A percentile compares a stretch with the other conserved stretches of the same genome.
Conservation (phyloP, 1,140 invertebrate species). For the Triops longicaudatus region DNA sequence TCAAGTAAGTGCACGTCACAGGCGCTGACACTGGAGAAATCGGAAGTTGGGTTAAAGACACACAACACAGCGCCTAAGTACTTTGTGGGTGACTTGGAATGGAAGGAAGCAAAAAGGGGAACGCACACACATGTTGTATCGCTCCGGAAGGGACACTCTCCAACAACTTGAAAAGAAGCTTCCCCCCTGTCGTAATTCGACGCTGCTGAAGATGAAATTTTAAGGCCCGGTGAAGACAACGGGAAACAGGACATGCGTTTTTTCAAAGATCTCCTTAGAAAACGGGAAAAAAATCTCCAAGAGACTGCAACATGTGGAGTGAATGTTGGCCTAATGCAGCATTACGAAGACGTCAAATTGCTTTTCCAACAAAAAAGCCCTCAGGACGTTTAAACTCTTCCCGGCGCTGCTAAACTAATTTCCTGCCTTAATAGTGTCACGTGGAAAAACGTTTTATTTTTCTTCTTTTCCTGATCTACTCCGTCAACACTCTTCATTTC, state of each 20-base stretch:
- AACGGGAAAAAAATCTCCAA: background rate
- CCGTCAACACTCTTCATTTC: background rate
- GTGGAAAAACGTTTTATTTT: background rate
- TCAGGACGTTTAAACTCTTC: background rate
- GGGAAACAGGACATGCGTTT: conserved; percentile 7
- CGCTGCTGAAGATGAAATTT: background rate
- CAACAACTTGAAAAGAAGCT: background rate
- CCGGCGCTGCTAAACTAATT: background rate
- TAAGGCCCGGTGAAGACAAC: background rate
- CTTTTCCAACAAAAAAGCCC: background rate
- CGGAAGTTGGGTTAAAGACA: background rate
- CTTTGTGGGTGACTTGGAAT: too few relatives aligned
- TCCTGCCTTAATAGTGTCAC: background rate
- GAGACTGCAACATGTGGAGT: background rate
- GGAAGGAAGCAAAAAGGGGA: background rate
- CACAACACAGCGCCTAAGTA: background rate
- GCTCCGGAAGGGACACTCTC: background rate
- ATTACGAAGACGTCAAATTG: background rate
- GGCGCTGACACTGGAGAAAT: background rate
- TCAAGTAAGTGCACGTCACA: too few relatives aligned
- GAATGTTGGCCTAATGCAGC: background rate
- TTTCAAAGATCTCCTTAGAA: background rate
- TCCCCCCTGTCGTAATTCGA: background rate
- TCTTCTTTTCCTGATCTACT: background rate
- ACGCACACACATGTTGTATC: conserved; percentile 10